Conservation (phyloP, 2,797 vertebrate genomes). For the Miichthys miiuy region DNA sequence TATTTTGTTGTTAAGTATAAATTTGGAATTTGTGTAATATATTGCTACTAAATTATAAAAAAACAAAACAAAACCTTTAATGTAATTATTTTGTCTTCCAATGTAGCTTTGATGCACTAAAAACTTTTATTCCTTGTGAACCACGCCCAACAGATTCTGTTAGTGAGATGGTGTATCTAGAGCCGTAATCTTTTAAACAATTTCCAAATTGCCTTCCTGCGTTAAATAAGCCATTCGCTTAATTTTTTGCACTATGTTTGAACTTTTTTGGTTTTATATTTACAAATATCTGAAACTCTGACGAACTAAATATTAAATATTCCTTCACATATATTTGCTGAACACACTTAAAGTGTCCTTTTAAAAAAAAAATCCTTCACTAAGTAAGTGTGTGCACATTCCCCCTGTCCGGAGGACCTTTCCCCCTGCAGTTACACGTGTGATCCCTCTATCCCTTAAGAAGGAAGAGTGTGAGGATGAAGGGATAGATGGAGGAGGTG, state of each 20-base stretch:
- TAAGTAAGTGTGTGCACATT: constrained; percentile 71
- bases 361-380: constrained; percentile 29
- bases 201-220: constrained; percentile 69
- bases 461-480: constrained; percentile 67
- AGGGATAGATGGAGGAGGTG: constrained; percentile 59
- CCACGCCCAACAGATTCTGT: constrained; percentile 70
- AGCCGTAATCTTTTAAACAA: constrained; percentile 45
- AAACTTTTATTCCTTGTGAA: constrained; percentile 81
- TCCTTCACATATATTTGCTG: constrained; percentile 57
- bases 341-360: constrained; percentile 67
- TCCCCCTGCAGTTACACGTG: constrained; percentile 70
- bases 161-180: constrained; percentile 51
- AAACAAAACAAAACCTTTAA: constrained; percentile 76
- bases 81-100: constrained; percentile 87
- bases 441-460: constrained; percentile 65
- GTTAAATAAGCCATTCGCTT: constrained; percentile 69
- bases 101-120: constrained; percentile 90
- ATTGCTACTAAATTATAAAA: constrained; percentile 89
- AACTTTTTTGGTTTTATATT: constrained; percentile 52
- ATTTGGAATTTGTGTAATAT: constrained; percentile 90
- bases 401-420: constrained; percentile 66
- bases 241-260: constrained; percentile 82
- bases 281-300: constrained; percentile 53
- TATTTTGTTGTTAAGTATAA: constrained; percentile 84
- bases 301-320: constrained; percentile 50